Base-by-base conservation (phyloP, 2,888 invertebrate genomes). In the Sipha maydis region DNA sequence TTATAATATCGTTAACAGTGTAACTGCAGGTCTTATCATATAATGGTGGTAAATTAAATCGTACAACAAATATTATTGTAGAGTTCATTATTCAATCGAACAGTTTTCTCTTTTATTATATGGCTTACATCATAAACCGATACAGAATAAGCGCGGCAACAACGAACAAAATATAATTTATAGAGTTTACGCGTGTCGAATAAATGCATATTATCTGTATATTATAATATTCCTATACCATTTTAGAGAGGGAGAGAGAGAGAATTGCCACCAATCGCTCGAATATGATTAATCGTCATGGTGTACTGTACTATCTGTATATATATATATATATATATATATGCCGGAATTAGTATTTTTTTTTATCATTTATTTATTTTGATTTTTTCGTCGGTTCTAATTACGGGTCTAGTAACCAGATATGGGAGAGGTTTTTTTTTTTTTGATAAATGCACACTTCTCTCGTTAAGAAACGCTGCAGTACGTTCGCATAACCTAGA, bases 351-450 rank as follows among this genome's bases (percentile, higher is more conserved):
- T 54, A 54, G 85, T n/a, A 41, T 5, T 11, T 38, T 48, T 85
- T 75, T 73, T 84, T 67, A n/a, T 67, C 28, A 67, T 76, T 75
- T 84, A 84, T 84, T 84, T 67, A 41, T 84, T 85, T 85, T n/a
- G 67, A 28, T 78, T 85, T 85, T 85, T 67, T 56, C 48, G 88
- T 48, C 67, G 56, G 34, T 82, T 82, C 76, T 88, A 88, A 88
- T 88, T 88, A 82, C 88, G 75, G 88, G 88, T 86, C 86, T 86
- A 31, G 86, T 88, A 88, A 88, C 88, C 82, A 82, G 88, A 88
- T 88, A 88, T 82, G 88, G 88, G 88, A 88, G 88, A 88, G 88
- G 88, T 88, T 80, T 48, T 48, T 41, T 41, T 38, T 41, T 41
- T 48, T 78, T 82, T 69, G 73, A 80, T 78, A 61, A 56, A 84